Percentiles rank a stretch among this genome's conserved stretches.
These are phyloP conservation scores for Silurus glanis DNA, from an alignment of 2,113 vertebrate species.

Conservation along the genomic window DNA sequence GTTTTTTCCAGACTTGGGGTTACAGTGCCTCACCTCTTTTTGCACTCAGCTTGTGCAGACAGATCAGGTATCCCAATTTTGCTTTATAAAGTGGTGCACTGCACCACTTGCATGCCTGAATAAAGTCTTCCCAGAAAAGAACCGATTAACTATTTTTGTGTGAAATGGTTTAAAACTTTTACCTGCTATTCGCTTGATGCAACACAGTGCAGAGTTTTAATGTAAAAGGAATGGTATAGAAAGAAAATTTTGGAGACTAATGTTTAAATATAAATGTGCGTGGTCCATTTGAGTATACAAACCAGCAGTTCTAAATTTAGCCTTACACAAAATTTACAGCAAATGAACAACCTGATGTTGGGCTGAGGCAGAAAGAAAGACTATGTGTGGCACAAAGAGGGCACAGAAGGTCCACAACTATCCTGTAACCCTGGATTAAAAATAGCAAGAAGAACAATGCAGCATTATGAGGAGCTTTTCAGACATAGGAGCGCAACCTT, in stretches of 20 bases:
- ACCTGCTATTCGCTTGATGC: neutral
- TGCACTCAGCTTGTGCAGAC: neutral
- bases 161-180: constrained; percentile 22
- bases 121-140: neutral
- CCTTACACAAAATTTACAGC: neutral
- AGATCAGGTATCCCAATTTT: neutral
- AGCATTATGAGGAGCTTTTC: neutral
- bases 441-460: constrained; percentile 24
- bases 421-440: constrained; percentile 23
- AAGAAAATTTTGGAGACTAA: neutral
- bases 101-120: neutral
- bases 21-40: neutral
- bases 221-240: neutral
- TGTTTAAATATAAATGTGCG: neutral
- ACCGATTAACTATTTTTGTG: constrained; percentile 15
- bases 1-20: neutral
- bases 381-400: neutral
- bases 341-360: constrained; percentile 5
- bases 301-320: neutral
- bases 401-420: neutral
- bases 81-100: neutral
- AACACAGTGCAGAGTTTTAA: neutral
- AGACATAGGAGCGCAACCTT: constrained; percentile 29
- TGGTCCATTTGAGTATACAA: neutral
- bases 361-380: neutral